Evolutionary conservation across 1,140 invertebrate genomes (phyloP).

Genomic region (Hyposmocoma kahamanoa): DNA sequence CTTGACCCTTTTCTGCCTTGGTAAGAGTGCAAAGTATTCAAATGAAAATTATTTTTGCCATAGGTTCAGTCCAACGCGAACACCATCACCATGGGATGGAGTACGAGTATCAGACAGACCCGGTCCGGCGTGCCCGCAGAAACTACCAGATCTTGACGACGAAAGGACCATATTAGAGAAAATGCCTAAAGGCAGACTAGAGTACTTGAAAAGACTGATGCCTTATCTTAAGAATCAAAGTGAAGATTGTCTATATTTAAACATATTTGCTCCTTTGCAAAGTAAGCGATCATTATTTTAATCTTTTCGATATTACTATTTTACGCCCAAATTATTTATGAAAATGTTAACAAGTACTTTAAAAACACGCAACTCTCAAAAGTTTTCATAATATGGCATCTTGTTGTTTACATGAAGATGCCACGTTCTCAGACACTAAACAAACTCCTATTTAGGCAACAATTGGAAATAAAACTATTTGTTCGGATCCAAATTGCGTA

Average conservation of each 20-base stretch:
- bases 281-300: constrained; percentile 77
- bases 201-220: constrained; percentile 89
- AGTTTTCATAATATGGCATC: too few relatives aligned
- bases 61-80: constrained; percentile 92
- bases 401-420: too few relatives aligned
- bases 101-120: constrained; percentile 85
- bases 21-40: too few relatives aligned
- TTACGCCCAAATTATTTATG: too few relatives aligned
- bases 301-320: not conserved
- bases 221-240: constrained; percentile 93
- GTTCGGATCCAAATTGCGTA: too few relatives aligned
- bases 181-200: constrained; percentile 91
- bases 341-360: too few relatives aligned
- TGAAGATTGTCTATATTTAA: constrained; percentile 97
- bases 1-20: too few relatives aligned
- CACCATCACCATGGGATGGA: constrained; percentile 92
- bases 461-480: too few relatives aligned
- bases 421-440: too few relatives aligned
- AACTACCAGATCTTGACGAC: constrained; percentile 86
- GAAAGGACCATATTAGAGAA: constrained; percentile 86
- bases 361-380: too few relatives aligned
- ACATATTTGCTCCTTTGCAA: constrained; percentile 95
- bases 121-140: constrained; percentile 93
- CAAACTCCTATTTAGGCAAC: too few relatives aligned
- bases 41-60: too few relatives aligned